phyloP scores from a whole-genome alignment of 2,113 vertebrate species.

The Amazona vittata region DNA sequence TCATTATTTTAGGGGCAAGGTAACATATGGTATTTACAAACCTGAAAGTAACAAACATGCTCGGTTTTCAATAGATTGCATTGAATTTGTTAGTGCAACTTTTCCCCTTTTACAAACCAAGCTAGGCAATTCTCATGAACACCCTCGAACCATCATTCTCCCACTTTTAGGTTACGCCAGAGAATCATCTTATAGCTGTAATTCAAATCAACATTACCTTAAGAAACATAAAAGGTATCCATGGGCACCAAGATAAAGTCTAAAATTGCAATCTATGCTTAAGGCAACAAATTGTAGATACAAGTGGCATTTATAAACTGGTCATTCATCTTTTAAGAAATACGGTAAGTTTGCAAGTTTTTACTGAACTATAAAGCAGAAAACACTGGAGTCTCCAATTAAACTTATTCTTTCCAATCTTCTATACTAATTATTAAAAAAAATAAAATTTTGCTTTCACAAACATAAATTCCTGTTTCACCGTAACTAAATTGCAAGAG shows the following conservation, averaged over 20 bases:
- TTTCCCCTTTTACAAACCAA: not conserved
- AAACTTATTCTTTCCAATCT: not conserved
- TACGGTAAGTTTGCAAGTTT: not conserved
- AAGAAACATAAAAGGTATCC: not conserved
- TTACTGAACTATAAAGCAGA: not conserved
- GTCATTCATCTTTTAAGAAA: not conserved
- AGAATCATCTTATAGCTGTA: not conserved
- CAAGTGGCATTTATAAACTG: rapidly evolving
- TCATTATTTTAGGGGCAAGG: not conserved
- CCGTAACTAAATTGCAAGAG: not conserved
- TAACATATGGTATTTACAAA: not conserved
- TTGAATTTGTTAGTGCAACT: not conserved
- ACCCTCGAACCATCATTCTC: not conserved
- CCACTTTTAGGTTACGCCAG: not conserved
- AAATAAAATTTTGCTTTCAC: not conserved
- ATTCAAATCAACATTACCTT: not conserved
- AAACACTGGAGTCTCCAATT: not conserved
- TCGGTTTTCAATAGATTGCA: not conserved
- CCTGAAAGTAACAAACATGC: not conserved
- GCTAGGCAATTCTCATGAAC: not conserved
- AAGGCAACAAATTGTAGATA: not conserved
- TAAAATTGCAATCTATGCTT: not conserved
- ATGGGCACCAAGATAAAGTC: not conserved
- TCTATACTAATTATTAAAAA: not conserved
- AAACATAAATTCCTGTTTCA: not conserved